Evolutionary conservation across 2,888 invertebrate species (phyloP), one percentile per base, ranked within the genome.

Genomic region (Callinectes sapidus): DNA sequence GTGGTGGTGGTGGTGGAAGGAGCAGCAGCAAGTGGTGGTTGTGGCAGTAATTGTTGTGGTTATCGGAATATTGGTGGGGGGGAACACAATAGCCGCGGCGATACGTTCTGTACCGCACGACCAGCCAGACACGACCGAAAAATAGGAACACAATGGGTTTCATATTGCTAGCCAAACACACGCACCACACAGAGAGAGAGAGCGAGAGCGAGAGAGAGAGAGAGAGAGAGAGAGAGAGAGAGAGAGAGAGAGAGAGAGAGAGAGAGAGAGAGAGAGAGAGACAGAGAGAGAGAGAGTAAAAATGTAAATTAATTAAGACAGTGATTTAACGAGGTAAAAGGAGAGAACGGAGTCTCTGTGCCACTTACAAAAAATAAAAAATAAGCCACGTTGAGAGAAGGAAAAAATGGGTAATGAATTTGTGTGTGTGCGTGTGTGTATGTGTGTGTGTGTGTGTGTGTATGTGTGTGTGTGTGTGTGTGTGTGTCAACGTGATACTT

Each of bases 381-480:
- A 10, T 48, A 48, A 48, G 28, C 71, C 28, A 71, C 71, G 71
- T 71, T n/a, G 16, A 81, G 48, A 81, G 81, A 35, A 32, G 2
- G 35, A 81, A 81, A 81, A 81, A 81, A 35, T 14, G 16, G 35
- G 18, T 81, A 81, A 81, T 81, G 81, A 81, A 81, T 81, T 81
- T 35, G 35, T 81, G 35, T 81, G 81, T 35, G 81, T 81, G 81
- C 35, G 81, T 81, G 35, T 81, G 81, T 81, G 81, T 81, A 35
- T 32, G 32, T 32, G 81, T 32, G 81, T 81, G 81, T 81, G 81
- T 81, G 81, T 81, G 81, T 81, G 81, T 81, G 81, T 81, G 81
- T 81, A 35, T 81, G 81, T 81, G 81, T 81, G 81, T 81, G 81
- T 81, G 81, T 81, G 81, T 81, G 32, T 35, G 81, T 81, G 81